Evolutionary conservation across 2,113 vertebrate genomes (phyloP).

Genomic region (rabbit (Oryctolagus cuniculus)): mOryCun1.1 NC_091442.1:118575001-118575500

Average conservation of each 20-base stretch:
- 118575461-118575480: neutral
- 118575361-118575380: neutral
- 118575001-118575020: too few relatives aligned
- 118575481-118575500: fast-evolving
- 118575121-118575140: too few relatives aligned
- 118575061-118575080: too few relatives aligned
- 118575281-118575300: neutral
- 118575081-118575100: too few relatives aligned
- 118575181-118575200: neutral
- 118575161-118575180: neutral
- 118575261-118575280: neutral
- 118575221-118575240: too few relatives aligned
- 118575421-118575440: neutral
- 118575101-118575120: too few relatives aligned
- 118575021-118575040: too few relatives aligned
- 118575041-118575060: too few relatives aligned
- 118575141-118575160: too few relatives aligned
- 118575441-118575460: neutral
- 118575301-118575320: neutral
- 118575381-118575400: neutral
- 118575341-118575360: neutral
- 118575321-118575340: neutral
- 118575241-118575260: neutral
- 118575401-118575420: fast-evolving
- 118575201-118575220: neutral